Conservation (phyloP, 2,888 invertebrate species). For the Tenthredo mesomela region DNA sequence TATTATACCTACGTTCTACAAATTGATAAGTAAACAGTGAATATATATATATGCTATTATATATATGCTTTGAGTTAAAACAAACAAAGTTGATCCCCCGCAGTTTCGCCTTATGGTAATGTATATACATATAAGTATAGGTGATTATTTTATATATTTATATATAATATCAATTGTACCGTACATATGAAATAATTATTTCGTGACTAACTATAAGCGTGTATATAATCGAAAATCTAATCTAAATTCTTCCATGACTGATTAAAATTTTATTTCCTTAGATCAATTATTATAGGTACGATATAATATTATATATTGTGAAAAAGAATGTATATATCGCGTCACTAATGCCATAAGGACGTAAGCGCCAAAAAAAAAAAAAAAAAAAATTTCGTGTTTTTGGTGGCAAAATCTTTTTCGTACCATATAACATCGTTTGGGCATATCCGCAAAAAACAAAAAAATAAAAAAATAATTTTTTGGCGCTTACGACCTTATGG, state of each 20-base stretch:
- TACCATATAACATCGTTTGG: too few species aligned
- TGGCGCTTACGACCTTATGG: too few species aligned
- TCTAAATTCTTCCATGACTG: not conserved
- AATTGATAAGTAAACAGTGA: not conserved
- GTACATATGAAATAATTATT: not conserved
- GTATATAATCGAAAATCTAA: not conserved
- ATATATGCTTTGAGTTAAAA: too few species aligned
- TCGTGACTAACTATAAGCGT: too few species aligned
- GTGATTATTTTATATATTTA: not conserved
- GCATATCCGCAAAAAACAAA: too few species aligned
- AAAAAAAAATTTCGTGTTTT: too few species aligned
- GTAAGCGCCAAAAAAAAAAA: too few species aligned
- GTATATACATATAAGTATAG: too few species aligned
- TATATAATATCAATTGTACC: not conserved
- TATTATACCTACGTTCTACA: not conserved
- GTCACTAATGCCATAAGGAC: too few species aligned
- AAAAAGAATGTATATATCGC: not conserved
- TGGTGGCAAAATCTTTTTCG: too few species aligned
- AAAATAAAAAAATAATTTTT: too few species aligned
- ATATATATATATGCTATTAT: not conserved
- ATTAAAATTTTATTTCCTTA: not conserved
- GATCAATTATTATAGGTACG: not conserved
- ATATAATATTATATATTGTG: not conserved
- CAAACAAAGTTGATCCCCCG: not conserved
- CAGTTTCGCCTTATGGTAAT: not conserved